Base-by-base conservation (phyloP, 2,113 vertebrate genomes). In the Neofelis nebulosa region DNA sequence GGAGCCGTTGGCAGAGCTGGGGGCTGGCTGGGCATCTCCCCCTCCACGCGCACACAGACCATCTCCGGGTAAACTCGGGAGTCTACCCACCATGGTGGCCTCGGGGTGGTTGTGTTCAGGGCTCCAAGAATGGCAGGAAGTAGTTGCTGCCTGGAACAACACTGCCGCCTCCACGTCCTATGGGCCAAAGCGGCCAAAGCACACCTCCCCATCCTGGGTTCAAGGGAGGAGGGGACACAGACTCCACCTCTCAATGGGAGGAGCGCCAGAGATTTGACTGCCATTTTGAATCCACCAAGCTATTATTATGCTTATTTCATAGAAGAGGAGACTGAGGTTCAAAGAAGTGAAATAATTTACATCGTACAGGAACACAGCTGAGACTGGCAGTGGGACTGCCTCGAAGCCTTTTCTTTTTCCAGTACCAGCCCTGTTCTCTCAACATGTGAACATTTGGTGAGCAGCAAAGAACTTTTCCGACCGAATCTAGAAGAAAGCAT, bases 401-500 rank as follows among this genome's bases (percentile, higher is more conserved):
- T 36, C 16, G 5, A 61, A 31, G 21, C 41, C 11, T 27, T n/a
- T 31, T 55, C 8, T 8, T 87, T 76, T n/a, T 79, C 91, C 4
- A 23, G 23, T 25, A 9, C 36, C 0, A 41, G 15, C 29, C 4
- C 16, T 3, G 16, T 15, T 73, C 19, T 66, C 65, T 29, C 33
- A 68, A 48, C 36, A 27, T 15, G 9, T 3, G 57, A 57, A 48
- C n/a, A 33, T 16, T 29, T 45, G 16, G 5, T 80, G 94, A 94
- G 81, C 7, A 7, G 83, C 84, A 94, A 91, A 33, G 91, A 13
- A 13, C 52, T 95, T 94, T 94, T 94, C 79, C 83, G 31, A 78
- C 79, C 41, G 3, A 25, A 61, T 31, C 14, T 76, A 66, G 65
- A 45, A 94, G 1, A 82, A 50, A 76, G 83, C 1, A 1, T 9